phyloP scores from a whole-genome alignment of 92 coral and sea anemone species.

The Paragorgia papillata region DNA sequence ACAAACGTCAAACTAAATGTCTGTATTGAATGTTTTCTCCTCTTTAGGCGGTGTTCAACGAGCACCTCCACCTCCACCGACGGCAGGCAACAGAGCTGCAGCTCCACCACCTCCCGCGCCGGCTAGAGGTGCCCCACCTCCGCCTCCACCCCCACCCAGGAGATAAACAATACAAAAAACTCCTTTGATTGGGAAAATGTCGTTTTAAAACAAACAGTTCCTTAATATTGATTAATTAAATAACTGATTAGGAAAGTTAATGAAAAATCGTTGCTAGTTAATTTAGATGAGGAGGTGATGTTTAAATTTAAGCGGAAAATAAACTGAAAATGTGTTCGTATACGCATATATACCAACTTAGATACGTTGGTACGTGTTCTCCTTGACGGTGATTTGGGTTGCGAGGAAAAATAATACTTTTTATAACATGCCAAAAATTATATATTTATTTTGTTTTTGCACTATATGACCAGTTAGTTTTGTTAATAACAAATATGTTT shows the following conservation, averaged over 20 bases:
- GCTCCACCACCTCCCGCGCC: conserved; percentile 93
- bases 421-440: conserved; percentile 34
- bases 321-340: not conserved
- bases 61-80: conserved; percentile 69
- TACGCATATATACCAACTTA: too few species aligned
- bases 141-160: conserved; percentile 96
- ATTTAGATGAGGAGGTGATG: not conserved
- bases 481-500: not conserved
- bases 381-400: not conserved
- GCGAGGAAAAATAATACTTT: conserved; percentile 15
- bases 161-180: not conserved
- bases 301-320: not conserved
- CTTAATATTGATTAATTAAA: not conserved
- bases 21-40: not conserved
- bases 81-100: conserved; percentile 62
- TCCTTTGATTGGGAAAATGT: not conserved
- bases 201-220: not conserved
- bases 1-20: too few species aligned
- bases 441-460: conserved; percentile 45
- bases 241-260: not conserved
- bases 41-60: conserved; percentile 10
- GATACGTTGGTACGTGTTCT: not conserved
- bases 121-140: conserved; percentile 95
- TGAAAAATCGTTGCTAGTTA: not conserved
- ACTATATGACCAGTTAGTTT: not conserved